Base-by-base conservation (phyloP, 2,797 vertebrate species). In the Melanotaenia maccullochi region DNA sequence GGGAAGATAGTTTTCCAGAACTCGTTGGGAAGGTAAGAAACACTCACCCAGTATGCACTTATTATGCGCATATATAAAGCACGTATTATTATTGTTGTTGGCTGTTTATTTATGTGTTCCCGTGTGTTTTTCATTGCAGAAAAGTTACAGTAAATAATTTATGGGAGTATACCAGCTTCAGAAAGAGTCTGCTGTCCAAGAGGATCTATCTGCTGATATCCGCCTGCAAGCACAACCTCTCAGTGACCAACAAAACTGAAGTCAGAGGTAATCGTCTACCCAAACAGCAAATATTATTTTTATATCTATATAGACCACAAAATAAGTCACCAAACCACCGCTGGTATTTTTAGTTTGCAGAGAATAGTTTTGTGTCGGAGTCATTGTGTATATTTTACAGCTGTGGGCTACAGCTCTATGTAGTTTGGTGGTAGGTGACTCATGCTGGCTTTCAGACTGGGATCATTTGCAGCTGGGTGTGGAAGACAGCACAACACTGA, bases 121-220 rank as follows among this genome's bases (percentile, higher is more conserved):
- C 44, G 5, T 38, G 6, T 58, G 18, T 1, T 58, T 56, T 63
- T 40, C 7, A 0, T 12, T 0, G 35, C 71, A 94, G 94, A 60
- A 73, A 81, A 60, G 66, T 92, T 1, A 87, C 78, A 71, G 81
- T 92, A 78, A 73, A 68, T 2, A 84, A 87, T 68, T 56, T 93
- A 9, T 76, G 85, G 79, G 85, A 93, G 40, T 94, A 93, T 64
- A 86, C 69, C n/a, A 60, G 78, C 54, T 54, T 89, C 57, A 90
- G 93, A 1, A 87, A 81, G 66, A 87, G 60, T 13, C 80, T 93
- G 28, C 68, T 91, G 51, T 92, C 92, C 49, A 92, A 86, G 82
- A 88, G 35, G 44, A 89, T 93, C 57, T 91, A 88, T 60, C 47
- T 94, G 56, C 79, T 92, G 40, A 44, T 80, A 30, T 87, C 81